Evolutionary conservation across 2,888 invertebrate genomes (phyloP).

Genomic region (Girardia tigrina): DNA sequence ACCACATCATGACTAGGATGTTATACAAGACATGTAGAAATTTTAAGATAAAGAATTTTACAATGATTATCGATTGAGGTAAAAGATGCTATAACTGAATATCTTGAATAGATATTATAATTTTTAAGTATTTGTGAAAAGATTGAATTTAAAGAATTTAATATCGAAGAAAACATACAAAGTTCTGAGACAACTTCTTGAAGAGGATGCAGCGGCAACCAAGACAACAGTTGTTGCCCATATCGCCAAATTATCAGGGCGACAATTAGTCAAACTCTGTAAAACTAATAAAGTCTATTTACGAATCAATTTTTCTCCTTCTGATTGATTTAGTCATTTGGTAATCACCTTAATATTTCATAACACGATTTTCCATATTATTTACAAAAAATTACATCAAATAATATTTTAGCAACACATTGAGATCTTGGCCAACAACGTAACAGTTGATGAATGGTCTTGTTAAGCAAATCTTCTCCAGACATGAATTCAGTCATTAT

Average conservation of each 20-base stretch:
- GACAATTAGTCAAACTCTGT: not conserved
- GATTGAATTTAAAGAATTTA: no score
- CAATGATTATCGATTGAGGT: no score
- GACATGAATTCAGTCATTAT: slow-evolving; percentile 9
- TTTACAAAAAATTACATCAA: not conserved
- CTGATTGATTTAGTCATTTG: not conserved
- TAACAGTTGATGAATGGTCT: slow-evolving; percentile 1
- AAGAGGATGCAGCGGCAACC: not conserved
- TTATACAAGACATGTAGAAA: no score
- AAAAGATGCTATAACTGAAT: no score
- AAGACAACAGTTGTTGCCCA: not conserved
- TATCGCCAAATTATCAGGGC: not conserved
- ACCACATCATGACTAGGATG: no score
- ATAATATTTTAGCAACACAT: slow-evolving; percentile 7
- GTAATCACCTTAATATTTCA: not conserved
- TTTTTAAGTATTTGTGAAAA: no score
- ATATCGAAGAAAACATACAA: not conserved
- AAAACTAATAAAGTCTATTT: slow-evolving; percentile 6
- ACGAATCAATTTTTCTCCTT: not conserved
- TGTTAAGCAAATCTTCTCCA: not conserved
- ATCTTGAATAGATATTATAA: no score
- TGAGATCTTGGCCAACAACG: not conserved
- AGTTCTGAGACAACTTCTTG: not conserved
- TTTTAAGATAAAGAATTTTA: no score
- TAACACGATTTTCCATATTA: not conserved